phyloP scores from a whole-genome alignment of 2,113 vertebrate genomes.

The Catagonus wagneri region DNA sequence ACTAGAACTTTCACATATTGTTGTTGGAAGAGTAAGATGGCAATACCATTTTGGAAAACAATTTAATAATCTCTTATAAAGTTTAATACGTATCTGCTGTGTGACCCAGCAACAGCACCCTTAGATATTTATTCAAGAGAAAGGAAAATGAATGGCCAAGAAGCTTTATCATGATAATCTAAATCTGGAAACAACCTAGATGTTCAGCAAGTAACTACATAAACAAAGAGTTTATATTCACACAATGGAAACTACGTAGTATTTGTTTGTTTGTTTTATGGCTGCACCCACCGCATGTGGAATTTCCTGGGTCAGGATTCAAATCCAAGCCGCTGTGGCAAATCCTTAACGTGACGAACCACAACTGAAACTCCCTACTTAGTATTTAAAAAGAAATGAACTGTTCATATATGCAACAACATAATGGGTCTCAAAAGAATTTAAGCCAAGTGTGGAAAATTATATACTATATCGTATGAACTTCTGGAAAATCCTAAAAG shows the following conservation, averaged over 20 bases:
- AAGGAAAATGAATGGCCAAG: not conserved
- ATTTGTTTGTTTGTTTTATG: not conserved
- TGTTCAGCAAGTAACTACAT: not conserved
- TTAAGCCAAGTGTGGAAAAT: not conserved
- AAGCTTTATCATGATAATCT: not conserved
- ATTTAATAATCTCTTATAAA: not conserved
- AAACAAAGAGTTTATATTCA: not conserved
- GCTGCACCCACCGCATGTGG: too few species aligned
- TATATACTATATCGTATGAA: not conserved
- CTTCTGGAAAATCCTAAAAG: not conserved
- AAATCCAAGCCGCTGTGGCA: too few species aligned
- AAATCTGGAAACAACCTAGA: not conserved
- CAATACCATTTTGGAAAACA: not conserved
- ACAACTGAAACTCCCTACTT: too few species aligned
- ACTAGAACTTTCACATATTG: not conserved
- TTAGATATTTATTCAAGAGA: not conserved
- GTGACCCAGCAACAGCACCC: not conserved
- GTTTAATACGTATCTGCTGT: not conserved
- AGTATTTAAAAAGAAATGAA: not conserved
- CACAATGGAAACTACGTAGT: not conserved
- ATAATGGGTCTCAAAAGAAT: not conserved
- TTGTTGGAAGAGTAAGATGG: not conserved
- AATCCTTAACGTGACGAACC: too few species aligned
- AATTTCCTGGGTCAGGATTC: too few species aligned
- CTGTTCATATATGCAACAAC: not conserved